Evolutionary conservation across 2,888 invertebrate genomes (phyloP).

Genomic region (Ichneumon xanthorius): DNA sequence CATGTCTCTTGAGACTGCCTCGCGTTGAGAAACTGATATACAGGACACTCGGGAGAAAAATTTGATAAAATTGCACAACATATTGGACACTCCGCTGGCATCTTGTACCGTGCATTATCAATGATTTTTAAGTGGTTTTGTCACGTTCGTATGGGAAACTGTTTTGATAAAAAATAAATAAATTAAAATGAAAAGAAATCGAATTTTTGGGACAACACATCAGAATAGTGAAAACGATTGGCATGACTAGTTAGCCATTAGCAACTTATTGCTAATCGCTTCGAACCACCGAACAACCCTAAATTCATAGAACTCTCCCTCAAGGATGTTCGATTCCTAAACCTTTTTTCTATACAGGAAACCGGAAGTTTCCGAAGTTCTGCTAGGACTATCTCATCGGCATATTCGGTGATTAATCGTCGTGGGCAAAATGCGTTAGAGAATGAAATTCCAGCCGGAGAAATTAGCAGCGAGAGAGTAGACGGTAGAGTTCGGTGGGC

Average conservation of each 20-base stretch:
- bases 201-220: not conserved
- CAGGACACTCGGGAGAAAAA: conserved; percentile 48
- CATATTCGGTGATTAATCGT: conserved; percentile 5
- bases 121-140: conserved; percentile 14
- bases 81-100: conserved; percentile 18
- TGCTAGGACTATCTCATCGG: not conserved
- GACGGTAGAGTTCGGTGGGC: not conserved
- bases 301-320: not conserved
- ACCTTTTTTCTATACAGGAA: not conserved
- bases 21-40: conserved; percentile 49
- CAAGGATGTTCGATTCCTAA: not conserved
- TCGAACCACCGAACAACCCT: not conserved
- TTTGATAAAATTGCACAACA: conserved; percentile 37
- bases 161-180: not conserved
- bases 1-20: conserved; percentile 58
- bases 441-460: conserved; percentile 12
- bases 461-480: not conserved
- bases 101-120: conserved; percentile 8
- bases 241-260: not conserved
- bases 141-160: not conserved
- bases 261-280: not conserved
- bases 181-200: not conserved
- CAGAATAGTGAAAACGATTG: not conserved
- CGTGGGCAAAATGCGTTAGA: not conserved
- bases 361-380: not conserved